Conservation (phyloP, 2,113 vertebrate species). For the Equus quagga region DNA sequence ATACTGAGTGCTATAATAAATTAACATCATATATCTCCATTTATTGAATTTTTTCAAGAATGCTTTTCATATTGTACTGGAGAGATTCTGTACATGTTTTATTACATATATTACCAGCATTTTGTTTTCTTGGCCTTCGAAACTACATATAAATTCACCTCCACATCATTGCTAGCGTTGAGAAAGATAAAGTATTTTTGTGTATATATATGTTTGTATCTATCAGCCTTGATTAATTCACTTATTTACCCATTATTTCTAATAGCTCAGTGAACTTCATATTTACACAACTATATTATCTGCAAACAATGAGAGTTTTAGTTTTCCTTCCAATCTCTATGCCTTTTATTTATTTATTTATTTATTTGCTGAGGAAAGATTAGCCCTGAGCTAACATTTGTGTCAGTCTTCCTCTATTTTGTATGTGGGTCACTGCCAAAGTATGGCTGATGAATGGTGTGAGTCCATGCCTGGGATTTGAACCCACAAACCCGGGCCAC, state of each 20-base stretch:
- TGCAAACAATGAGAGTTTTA: neutral
- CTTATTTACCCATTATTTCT: neutral
- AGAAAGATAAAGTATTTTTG: neutral
- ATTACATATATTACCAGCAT: neutral
- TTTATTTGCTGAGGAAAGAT: too few species aligned
- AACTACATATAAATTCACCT: neutral
- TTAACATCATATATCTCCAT: neutral
- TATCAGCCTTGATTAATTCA: neutral
- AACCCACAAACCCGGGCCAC: too few species aligned
- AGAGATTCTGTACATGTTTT: accelerated
- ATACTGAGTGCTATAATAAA: neutral
- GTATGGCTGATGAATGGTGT: too few species aligned
- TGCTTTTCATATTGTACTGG: neutral
- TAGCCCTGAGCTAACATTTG: too few species aligned
- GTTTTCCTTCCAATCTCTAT: neutral
- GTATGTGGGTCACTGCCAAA: too few species aligned
- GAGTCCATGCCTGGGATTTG: too few species aligned
- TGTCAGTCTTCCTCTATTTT: too few species aligned
- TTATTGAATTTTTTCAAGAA: neutral
- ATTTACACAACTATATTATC: neutral
- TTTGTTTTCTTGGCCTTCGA: neutral
- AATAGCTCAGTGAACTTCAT: neutral
- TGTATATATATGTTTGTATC: neutral
- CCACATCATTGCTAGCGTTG: neutral
- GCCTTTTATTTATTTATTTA: neutral